These are phyloP conservation scores for Chydorus sphaericus DNA, from an alignment of 2,888 invertebrate species.

Conservation along the genomic window DNA sequence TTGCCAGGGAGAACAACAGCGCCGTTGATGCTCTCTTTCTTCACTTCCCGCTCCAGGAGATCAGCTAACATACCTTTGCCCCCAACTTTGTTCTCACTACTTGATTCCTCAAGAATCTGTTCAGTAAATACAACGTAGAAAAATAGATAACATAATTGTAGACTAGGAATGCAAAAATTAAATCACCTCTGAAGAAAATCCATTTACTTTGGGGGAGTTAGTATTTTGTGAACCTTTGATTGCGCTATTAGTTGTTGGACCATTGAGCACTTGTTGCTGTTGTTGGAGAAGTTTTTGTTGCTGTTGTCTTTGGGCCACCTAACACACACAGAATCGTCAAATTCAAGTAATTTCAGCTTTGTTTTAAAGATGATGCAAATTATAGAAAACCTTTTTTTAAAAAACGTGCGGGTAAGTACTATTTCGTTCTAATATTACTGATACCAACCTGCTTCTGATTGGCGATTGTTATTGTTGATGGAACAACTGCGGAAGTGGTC, in stretches of 20 bases:
- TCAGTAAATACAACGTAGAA: too few relatives aligned
- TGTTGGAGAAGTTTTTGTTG: conserved; percentile 34
- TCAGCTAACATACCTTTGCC: conserved; percentile 53
- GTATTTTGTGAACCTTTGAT: neutral
- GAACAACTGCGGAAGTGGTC: neutral
- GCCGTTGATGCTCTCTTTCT: conserved; percentile 44
- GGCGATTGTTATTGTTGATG: too few relatives aligned
- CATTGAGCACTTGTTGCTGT: neutral
- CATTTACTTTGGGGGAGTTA: conserved; percentile 13
- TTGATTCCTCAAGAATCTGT: too few relatives aligned
- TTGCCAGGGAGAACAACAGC: conserved; percentile 32
- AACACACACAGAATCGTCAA: conserved; percentile 11
- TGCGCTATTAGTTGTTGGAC: conserved; percentile 3
- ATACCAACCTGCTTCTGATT: conserved; percentile 4
- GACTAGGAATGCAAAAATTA: too few relatives aligned
- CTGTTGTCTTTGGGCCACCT: conserved; percentile 54
- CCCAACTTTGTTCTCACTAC: conserved; percentile 7
- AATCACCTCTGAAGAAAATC: neutral
- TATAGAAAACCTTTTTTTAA: neutral
- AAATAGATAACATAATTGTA: too few relatives aligned
- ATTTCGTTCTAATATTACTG: too few relatives aligned
- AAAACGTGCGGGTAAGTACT: too few relatives aligned
- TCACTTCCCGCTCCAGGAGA: conserved; percentile 57
- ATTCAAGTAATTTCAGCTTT: neutral
- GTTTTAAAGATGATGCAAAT: too few relatives aligned